Conservation (phyloP, 2,113 vertebrate species). For the Terrapene triunguis region DNA sequence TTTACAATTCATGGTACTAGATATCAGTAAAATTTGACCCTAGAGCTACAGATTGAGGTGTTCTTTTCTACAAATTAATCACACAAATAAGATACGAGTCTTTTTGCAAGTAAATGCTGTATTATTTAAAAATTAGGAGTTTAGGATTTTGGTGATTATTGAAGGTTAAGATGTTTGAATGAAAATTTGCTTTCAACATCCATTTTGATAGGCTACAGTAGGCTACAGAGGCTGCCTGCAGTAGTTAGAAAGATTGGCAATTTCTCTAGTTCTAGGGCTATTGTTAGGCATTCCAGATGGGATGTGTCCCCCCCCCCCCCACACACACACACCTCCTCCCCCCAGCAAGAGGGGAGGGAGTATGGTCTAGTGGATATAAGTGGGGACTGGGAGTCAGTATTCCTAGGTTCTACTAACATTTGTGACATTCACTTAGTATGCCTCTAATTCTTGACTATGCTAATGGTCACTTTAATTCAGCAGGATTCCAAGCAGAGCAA, state of each 20-base stretch:
- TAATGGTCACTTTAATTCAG: not conserved
- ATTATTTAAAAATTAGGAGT: not conserved
- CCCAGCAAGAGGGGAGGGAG: not conserved
- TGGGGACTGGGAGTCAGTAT: accelerated
- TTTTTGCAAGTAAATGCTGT: not conserved
- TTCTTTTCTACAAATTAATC: not conserved
- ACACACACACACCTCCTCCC: too few relatives aligned
- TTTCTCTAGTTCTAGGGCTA: not conserved
- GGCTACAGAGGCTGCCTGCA: not conserved
- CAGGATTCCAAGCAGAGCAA: not conserved
- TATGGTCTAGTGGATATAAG: not conserved
- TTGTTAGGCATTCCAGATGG: not conserved
- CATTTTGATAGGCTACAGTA: not conserved
- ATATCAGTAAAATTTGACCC: not conserved
- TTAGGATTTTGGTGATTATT: not conserved
- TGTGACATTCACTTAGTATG: not conserved
- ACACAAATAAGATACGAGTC: not conserved
- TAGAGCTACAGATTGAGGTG: not conserved
- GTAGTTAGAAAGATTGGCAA: not conserved
- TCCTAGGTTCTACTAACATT: accelerated
- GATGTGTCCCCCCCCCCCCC: not conserved
- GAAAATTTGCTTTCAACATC: not conserved
- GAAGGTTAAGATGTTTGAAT: not conserved
- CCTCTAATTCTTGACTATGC: not conserved
- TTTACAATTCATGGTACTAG: not conserved